phyloP scores from a whole-genome alignment of 2,888 invertebrate species.

The Tribolium freemani region DNA sequence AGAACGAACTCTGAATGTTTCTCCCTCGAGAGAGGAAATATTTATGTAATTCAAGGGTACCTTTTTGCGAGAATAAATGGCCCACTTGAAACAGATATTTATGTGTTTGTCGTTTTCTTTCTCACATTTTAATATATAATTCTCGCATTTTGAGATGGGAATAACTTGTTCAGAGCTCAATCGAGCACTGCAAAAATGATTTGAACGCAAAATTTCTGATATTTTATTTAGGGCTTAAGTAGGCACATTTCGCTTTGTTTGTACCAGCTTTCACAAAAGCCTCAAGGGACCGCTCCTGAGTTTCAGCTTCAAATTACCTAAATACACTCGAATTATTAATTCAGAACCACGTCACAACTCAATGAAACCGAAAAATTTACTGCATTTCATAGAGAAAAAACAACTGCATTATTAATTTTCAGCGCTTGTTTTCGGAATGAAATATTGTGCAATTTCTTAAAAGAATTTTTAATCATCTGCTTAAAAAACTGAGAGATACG shows the following conservation, averaged over 20 bases:
- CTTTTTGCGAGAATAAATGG: not conserved
- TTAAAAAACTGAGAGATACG: not conserved
- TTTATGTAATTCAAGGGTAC: constrained; percentile 13
- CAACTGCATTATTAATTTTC: not conserved
- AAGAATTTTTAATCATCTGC: not conserved
- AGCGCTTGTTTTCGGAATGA: not conserved
- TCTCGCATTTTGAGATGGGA: not conserved
- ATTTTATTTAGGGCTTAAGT: not conserved
- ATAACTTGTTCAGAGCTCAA: constrained; percentile 1
- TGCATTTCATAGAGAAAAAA: not conserved
- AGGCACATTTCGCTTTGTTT: not conserved
- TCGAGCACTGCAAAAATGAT: constrained; percentile 11
- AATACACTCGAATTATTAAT: constrained; percentile 21
- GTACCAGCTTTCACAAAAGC: not conserved
- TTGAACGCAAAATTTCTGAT: not conserved
- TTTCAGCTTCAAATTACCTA: constrained; percentile 21
- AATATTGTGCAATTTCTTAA: not conserved
- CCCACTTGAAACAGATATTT: not conserved
- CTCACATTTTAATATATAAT: not conserved
- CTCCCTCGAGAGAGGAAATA: not conserved
- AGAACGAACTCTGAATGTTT: constrained; percentile 10
- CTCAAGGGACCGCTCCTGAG: not conserved
- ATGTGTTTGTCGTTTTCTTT: not conserved
- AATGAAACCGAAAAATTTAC: not conserved
- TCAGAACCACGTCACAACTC: not conserved